Evolutionary conservation across 2,797 vertebrate genomes (phyloP).

Genomic region (Protosalanx chinensis): DNA sequence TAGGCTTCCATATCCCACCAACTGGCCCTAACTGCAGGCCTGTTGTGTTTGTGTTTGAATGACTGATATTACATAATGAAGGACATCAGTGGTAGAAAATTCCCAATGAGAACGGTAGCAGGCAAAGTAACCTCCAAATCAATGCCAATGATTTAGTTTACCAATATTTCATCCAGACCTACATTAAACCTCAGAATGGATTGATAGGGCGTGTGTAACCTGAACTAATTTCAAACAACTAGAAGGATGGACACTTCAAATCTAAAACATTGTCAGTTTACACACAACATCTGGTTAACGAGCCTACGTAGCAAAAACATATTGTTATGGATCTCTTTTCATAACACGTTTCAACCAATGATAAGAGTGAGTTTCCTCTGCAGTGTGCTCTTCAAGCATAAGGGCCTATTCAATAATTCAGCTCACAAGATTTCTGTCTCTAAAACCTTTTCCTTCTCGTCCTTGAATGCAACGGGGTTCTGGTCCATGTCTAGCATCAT

Average conservation of each 20-base stretch:
- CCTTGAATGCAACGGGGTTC: conserved; percentile 9
- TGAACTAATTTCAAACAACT: background rate
- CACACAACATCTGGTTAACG: too few relatives aligned
- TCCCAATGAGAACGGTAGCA: conserved; percentile 42
- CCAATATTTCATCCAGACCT: conserved; percentile 30
- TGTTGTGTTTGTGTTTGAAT: too few relatives aligned
- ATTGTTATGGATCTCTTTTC: conserved; percentile 34
- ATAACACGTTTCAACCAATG: conserved; percentile 10
- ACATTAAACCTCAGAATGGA: background rate
- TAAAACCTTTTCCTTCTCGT: conserved; percentile 40
- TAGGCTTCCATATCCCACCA: too few relatives aligned
- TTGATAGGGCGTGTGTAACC: background rate
- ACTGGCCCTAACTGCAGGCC: too few relatives aligned
- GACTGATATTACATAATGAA: background rate
- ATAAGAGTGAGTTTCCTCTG: conserved; percentile 33
- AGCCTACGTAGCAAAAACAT: conserved; percentile 35
- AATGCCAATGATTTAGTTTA: conserved; percentile 42
- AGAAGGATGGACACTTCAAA: too few relatives aligned
- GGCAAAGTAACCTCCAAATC: conserved; percentile 46
- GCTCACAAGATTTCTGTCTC: conserved; percentile 63
- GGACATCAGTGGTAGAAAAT: conserved; percentile 36
- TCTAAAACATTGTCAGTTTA: too few relatives aligned
- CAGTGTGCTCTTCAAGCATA: conserved; percentile 57
- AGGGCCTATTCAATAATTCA: conserved; percentile 68
- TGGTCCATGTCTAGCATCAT: conserved; percentile 1